These are phyloP conservation scores for Cuculus canorus DNA, from an alignment of 2,797 vertebrate species.

Conservation along the genomic window DNA sequence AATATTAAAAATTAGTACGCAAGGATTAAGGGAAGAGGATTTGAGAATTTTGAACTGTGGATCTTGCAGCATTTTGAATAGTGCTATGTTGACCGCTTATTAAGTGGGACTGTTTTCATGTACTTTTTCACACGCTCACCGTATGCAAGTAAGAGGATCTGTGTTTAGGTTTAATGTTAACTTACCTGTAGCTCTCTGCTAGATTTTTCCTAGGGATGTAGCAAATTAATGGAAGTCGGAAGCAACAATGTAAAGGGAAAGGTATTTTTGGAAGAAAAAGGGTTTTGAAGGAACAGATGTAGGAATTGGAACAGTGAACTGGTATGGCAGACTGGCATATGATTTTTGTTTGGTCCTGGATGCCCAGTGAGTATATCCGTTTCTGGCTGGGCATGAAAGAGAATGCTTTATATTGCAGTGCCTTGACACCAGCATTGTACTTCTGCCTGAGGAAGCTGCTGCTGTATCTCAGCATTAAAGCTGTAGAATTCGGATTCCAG, in stretches of 20 bases:
- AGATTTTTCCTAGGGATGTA: neutral
- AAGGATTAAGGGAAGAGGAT: neutral
- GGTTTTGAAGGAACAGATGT: neutral
- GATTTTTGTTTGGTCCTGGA: neutral
- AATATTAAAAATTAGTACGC: neutral
- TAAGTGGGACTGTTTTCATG: neutral
- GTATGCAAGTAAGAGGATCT: neutral
- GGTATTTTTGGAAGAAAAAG: neutral
- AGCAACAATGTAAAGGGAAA: neutral
- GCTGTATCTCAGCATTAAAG: neutral
- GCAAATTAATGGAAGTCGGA: neutral
- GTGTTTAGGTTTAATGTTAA: neutral
- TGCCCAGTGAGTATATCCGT: neutral
- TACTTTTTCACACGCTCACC: neutral
- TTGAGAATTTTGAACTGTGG: neutral
- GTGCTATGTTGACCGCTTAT: neutral
- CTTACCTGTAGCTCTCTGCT: neutral
- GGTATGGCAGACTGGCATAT: accelerated
- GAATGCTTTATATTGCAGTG: neutral
- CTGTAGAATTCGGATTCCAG: neutral
- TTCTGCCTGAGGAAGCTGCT: neutral
- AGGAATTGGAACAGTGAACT: neutral
- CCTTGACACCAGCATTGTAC: neutral
- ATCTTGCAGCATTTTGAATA: neutral
- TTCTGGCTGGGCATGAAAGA: neutral